phyloP scores from a whole-genome alignment of 2,797 vertebrate species.

The Chrysolophus pictus region DNA sequence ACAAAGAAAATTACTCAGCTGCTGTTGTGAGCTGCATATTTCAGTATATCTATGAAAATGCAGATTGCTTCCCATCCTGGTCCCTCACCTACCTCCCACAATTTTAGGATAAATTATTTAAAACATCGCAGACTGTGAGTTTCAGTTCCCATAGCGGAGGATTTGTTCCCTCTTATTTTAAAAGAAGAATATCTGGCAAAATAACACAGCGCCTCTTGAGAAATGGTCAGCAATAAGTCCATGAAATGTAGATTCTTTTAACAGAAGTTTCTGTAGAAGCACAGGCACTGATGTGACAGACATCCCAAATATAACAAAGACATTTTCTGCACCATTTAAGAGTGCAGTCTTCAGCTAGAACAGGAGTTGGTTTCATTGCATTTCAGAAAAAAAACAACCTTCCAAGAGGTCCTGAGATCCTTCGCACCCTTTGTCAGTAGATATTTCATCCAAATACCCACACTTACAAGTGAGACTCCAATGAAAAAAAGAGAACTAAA shows the following conservation, averaged over 20 bases:
- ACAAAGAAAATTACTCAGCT: not conserved
- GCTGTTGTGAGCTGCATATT: not conserved
- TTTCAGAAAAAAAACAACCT: not conserved
- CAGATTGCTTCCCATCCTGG: not conserved
- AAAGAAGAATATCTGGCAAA: not conserved
- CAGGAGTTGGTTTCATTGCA: no score
- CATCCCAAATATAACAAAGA: not conserved
- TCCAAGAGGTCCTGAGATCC: not conserved
- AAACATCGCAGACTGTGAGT: not conserved
- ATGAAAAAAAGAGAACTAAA: not conserved
- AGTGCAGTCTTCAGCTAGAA: not conserved
- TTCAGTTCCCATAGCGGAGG: not conserved
- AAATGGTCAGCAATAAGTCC: not conserved
- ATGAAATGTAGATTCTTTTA: not conserved
- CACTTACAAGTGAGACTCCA: no score
- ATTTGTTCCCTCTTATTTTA: not conserved
- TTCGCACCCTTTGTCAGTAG: not conserved
- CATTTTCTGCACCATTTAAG: not conserved
- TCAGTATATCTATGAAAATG: not conserved
- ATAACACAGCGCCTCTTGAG: not conserved
- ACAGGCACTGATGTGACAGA: not conserved
- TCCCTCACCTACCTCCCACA: no score
- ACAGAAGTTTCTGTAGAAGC: not conserved
- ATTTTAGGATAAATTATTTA: not conserved
- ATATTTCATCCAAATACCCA: not conserved